These are phyloP conservation scores for Drosophila rellima DNA, from an alignment of 2,888 invertebrate genomes.

Conservation along the genomic window DNA sequence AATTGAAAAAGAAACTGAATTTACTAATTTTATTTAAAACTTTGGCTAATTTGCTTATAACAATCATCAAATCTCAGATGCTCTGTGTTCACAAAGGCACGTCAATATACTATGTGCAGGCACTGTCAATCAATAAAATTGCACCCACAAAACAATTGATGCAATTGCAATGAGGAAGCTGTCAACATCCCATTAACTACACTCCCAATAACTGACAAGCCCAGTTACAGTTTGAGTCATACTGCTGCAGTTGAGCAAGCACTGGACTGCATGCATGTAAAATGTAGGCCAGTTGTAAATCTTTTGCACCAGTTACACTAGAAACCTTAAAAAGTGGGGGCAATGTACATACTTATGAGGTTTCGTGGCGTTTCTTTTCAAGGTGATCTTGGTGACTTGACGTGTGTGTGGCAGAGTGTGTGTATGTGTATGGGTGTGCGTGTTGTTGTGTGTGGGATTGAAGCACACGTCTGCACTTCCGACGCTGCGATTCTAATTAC, in stretches of 20 bases:
- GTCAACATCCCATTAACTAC: constrained; percentile 18
- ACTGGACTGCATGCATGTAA: constrained; percentile 23
- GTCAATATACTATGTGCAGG: constrained; percentile 6
- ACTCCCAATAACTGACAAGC: constrained; percentile 1
- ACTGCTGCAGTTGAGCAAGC: constrained; percentile 28
- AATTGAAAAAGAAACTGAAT: no score
- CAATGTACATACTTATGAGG: constrained; percentile 38
- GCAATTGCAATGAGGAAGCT: constrained; percentile 53
- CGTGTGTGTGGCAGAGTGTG: neutral
- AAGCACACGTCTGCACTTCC: constrained; percentile 23
- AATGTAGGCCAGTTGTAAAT: constrained; percentile 71
- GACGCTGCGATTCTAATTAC: constrained; percentile 17
- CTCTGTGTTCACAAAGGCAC: neutral
- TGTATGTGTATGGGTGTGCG: constrained; percentile 1
- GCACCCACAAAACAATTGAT: constrained; percentile 43
- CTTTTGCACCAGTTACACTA: constrained; percentile 39
- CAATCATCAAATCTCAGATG: neutral
- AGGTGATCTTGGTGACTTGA: constrained; percentile 48
- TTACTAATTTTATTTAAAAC: neutral
- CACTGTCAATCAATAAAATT: constrained; percentile 21
- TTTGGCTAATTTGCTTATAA: neutral
- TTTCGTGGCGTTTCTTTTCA: constrained; percentile 50
- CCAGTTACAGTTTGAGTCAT: constrained; percentile 24
- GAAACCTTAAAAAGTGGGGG: constrained; percentile 42
- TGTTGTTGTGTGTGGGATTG: constrained; percentile 11